Evolutionary conservation across 2,797 vertebrate genomes (phyloP), one percentile per base, ranked within the genome.

Genomic region (Echiichthys vipera): DNA sequence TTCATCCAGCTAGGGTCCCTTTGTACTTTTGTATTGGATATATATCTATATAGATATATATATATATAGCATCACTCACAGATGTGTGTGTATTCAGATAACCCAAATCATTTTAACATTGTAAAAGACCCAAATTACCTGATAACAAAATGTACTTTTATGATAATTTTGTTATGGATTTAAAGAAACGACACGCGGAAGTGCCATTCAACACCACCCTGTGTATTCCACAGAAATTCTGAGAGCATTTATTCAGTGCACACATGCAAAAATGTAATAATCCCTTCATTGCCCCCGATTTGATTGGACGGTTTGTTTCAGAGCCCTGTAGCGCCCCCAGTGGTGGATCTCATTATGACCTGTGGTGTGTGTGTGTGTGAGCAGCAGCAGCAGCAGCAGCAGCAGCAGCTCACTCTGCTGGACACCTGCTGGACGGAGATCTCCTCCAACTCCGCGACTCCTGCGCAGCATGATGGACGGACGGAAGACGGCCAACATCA

Each of bases 401-500:
- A 1, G 78, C 29, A 15, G 29, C 69, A 32, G 54, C 17, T 68
- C 74, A 67, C 57, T 83, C 39, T 24, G 57, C 42, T 37, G 61
- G 24, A 50, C 63, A 80, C 79, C 85, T 74, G 77, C 73, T 22
- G 65, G 45, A 77, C 65, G 51, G 27, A 53, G 55, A 58, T 24
- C 58, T 55, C 15, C 50, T 43, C 58, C 39, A 71, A 39, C 50
- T 77, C 70, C 25, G 40, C 36, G 9, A 14, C 75, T 80, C 15
- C 65, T 53, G 65, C 37, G 15, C 63, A 9, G 0, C 64, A 7
- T 18, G 85, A 77, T 49, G 61, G 40, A 84, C 47, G 20, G 34
- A 58, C 29, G 1, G 32, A 32, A 37, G 15, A 34, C 51, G 5
- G 17, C 5, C 4, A 36, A 58, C 36, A 0, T 15, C 13, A 17